These are phyloP conservation scores for Drosophila insularis DNA, from an alignment of 1,140 invertebrate species.

Conservation along the genomic window DNA sequence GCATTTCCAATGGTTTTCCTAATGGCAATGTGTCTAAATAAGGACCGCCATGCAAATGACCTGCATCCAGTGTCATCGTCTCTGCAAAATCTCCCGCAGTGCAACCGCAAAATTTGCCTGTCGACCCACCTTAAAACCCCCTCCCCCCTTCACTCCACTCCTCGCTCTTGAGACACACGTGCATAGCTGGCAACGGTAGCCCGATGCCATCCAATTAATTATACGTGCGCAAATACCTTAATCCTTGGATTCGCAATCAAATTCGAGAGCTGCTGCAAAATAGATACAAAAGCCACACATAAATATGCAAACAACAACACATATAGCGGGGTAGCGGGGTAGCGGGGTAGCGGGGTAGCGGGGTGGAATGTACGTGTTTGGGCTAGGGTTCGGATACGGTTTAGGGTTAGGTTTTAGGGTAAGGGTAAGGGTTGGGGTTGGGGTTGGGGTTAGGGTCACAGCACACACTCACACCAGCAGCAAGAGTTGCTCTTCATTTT, in stretches of 20 bases:
- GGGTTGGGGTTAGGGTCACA: conserved; percentile 23
- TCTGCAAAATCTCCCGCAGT: conserved; percentile 1
- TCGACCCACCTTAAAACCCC: background rate
- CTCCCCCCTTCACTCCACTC: background rate
- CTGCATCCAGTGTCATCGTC: background rate
- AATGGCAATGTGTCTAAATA: no score
- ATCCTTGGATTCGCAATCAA: conserved; percentile 79
- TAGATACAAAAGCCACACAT: conserved; percentile 67
- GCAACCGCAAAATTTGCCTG: conserved; percentile 7
- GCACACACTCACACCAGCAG: background rate
- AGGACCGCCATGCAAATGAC: no score
- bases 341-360: conserved; percentile 9
- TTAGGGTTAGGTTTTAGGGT: conserved; percentile 10
- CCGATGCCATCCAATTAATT: conserved; percentile 73
- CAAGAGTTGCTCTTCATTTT: conserved; percentile 8
- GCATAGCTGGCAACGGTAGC: conserved; percentile 37
- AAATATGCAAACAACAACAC: conserved; percentile 71
- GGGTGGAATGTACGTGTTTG: background rate
- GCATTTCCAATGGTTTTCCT: no score
- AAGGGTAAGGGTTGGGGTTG: conserved; percentile 10
- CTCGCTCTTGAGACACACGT: conserved; percentile 37
- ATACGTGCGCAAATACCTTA: conserved; percentile 81
- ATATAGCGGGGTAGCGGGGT: conserved; percentile 33
- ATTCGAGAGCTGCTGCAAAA: conserved; percentile 63
- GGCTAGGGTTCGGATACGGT: conserved; percentile 7